Evolutionary conservation across 1,140 invertebrate species (phyloP).

Genomic region (Drosophila cardini): DNA sequence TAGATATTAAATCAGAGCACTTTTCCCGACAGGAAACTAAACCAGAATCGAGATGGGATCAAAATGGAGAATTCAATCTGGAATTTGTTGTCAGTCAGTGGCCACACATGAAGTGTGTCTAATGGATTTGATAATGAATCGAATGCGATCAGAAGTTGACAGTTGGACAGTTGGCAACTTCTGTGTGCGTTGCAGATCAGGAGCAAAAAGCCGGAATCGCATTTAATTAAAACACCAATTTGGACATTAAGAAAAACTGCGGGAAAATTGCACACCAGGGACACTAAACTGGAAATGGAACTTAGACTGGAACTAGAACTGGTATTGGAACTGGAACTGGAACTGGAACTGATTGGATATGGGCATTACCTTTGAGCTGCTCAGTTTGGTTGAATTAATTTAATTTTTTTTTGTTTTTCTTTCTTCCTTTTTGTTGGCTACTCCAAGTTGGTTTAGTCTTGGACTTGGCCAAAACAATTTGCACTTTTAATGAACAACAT

Average conservation of each 20-base stretch:
- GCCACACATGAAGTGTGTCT: conserved; percentile 30
- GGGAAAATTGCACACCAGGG: conserved; percentile 75
- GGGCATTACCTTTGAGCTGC: conserved; percentile 66
- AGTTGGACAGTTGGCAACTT: conserved; percentile 36
- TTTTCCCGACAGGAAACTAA: conserved; percentile 37
- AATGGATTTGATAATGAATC: conserved; percentile 29
- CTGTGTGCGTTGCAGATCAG: no score
- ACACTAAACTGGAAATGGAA: conserved; percentile 51
- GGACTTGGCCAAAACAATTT: conserved; percentile 65
- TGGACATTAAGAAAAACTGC: conserved; percentile 29
- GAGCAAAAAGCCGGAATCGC: conserved; percentile 25
- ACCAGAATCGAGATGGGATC: conserved; percentile 17
- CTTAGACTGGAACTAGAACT: no score
- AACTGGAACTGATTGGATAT: conserved; percentile 34
- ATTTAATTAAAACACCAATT: conserved; percentile 68
- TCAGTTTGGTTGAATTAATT: not conserved
- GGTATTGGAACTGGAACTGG: no score
- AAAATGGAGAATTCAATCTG: not conserved
- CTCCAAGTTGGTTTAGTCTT: conserved; percentile 20
- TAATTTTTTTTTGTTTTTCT: not conserved
- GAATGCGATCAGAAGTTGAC: conserved; percentile 19
- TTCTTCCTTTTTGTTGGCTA: conserved; percentile 7
- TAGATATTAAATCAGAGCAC: conserved; percentile 29
- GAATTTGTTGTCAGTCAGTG: not conserved
- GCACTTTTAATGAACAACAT: conserved; percentile 69